Evolutionary conservation across 2,113 vertebrate species (phyloP), one percentile per base, ranked within the genome.

Genomic region (Gila orcuttii): DNA sequence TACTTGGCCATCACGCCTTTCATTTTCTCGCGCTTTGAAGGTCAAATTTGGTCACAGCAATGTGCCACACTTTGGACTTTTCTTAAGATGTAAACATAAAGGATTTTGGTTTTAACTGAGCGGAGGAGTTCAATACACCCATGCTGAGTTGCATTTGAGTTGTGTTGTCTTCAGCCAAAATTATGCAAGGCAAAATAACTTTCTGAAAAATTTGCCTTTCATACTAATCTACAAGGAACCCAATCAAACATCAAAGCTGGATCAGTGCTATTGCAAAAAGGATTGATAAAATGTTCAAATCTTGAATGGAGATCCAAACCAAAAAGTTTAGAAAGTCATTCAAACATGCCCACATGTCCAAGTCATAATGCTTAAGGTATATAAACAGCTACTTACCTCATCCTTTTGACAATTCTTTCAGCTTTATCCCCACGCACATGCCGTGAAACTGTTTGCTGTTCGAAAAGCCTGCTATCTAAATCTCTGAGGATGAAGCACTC

Each of bases 401-500:
- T 47, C 9, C 39, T 81, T 69, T 82, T 82, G 80, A 82, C 45
- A 69, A 28, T 82, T 68, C 36, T 28, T 69, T 64, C 19, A 69
- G 80, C 1, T 10, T 50, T 13, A 21, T 68, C 60, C 45, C 62
- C 64, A 82, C 80, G 11, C 64, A 69, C 28, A 82, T 36, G 45
- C 28, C 6, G n/a, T 19, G 36, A 62, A 55, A 36, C 79, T 69
- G 64, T 82, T 64, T 69, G 64, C 64, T 69, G 21, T 36, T 28
- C n/a, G 59, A 15, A 31, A 17, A 50, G 60, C 42, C 45, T 50
- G 45, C 45, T 11, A 82, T 68, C 25, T 21, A 55, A 82, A 82
- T 64, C 62, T 82, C 19, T 47, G 28, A 82, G 80, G 80, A 66
- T 82, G 28, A 82, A 69, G 45, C 55, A 36, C 64, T 82, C 64